Evolutionary conservation across 2,113 vertebrate genomes (phyloP), one percentile per base, ranked within the genome.

Genomic region (Gopherus evgoodei): DNA sequence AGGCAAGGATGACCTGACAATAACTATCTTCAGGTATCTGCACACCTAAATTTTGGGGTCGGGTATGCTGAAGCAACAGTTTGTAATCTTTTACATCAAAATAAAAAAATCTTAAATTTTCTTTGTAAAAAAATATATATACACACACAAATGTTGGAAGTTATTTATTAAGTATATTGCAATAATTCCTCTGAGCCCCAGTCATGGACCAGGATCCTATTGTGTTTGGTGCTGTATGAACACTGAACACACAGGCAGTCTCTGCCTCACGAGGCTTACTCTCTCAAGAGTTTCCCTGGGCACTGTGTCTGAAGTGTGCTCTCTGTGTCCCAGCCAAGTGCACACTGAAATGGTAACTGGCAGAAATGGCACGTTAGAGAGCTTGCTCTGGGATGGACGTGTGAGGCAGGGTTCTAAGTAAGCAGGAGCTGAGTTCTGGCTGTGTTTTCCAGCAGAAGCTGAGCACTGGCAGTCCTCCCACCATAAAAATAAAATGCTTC

Each of bases 401-500:
- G 65, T 25, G 89, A 93, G 38, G 16, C 44, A 89, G 78, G 27
- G 62, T 87, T 89, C 54, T 47, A 87, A 49, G 29, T 80, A 90
- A 95, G 54, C 19, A 87, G 16, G 81, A 86, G 50, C 35, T 65
- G 50, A 87, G 57, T 4, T 89, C 94, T 86, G 89, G 38, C 79
- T 56, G 10, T 56, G 49, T 53, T 95, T 95, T 87, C 53, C 83
- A 94, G 84, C 81, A 83, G 80, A 82, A 88, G 19, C 17, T 75
- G 90, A 47, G 56, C 81, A 53, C 83, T 88, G 53, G 14, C 86
- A 65, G 59, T 0, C 0, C 72, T 83, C 72, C 90, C 88, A 49
- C 57, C 81, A 35, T 93, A 90, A 94, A 95, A 97, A 80, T 83
- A 91, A 11, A 54, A 38, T 50, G 31, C 52, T 88, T 56, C n/a